Conservation (phyloP, 2,888 invertebrate species). For the Aleiodes leptofemur region DNA sequence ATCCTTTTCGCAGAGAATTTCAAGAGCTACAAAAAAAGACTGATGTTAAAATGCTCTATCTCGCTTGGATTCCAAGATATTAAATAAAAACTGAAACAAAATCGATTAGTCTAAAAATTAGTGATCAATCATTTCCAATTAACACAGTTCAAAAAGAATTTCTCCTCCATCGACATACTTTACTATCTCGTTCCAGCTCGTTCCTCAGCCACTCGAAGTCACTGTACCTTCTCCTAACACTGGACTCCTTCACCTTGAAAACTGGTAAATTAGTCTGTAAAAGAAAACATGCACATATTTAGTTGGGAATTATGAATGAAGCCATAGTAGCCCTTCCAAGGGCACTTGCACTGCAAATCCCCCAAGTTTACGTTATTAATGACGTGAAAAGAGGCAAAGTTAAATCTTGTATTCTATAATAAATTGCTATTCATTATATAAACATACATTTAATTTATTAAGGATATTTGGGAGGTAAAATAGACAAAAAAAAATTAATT, state of each 20-base stretch:
- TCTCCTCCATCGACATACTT: conserved; percentile 78
- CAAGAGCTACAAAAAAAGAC: too few species aligned
- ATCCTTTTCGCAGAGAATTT: too few species aligned
- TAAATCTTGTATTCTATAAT: too few species aligned
- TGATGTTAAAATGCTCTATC: too few species aligned
- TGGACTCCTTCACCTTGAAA: conserved; percentile 99
- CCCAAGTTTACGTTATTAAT: background rate
- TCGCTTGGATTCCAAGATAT: background rate
- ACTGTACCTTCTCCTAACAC: conserved; percentile 97
- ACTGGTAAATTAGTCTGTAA: conserved; percentile 99
- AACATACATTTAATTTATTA: too few species aligned
- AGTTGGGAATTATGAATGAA: background rate
- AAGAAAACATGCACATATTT: conserved; percentile 56
- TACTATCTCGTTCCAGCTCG: conserved; percentile 99
- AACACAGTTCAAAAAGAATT: background rate
- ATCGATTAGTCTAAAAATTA: background rate
- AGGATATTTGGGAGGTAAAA: too few species aligned
- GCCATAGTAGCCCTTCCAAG: conserved; percentile 10
- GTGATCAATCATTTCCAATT: too few species aligned
- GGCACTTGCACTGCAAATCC: background rate
- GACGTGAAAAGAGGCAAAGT: background rate
- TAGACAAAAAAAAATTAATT: too few species aligned
- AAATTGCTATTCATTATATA: too few species aligned
- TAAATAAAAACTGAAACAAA: conserved; percentile 1
- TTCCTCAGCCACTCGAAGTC: conserved; percentile 99